Conservation (phyloP, 1,140 invertebrate species). For the Pachypeltis micranthus region DNA sequence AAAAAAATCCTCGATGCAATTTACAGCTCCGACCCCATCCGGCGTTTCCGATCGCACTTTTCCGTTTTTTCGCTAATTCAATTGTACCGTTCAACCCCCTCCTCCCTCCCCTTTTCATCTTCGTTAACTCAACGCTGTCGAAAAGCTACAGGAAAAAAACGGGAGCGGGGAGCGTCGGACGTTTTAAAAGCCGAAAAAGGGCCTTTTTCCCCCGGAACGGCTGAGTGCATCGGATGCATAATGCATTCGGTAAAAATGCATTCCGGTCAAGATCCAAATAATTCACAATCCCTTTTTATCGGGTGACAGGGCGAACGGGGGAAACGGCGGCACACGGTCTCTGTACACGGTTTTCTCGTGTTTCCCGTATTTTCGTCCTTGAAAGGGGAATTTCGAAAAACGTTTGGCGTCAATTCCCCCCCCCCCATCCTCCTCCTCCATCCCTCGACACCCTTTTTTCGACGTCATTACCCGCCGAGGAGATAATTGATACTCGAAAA, state of each 20-base stretch:
- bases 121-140: too few species aligned
- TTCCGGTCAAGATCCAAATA: background rate
- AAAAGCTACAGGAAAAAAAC: too few species aligned
- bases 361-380: background rate
- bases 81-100: too few species aligned
- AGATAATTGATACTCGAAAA: background rate
- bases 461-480: background rate
- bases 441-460: background rate
- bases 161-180: too few species aligned
- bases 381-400: background rate
- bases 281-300: background rate
- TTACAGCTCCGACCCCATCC: too few species aligned
- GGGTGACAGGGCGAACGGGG: too few species aligned
- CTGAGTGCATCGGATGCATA: background rate
- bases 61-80: too few species aligned
- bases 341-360: background rate
- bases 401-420: background rate
- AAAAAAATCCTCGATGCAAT: too few species aligned
- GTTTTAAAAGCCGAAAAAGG: background rate
- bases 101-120: too few species aligned
- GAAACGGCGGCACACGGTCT: too few species aligned
- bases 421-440: background rate
- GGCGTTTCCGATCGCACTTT: too few species aligned
- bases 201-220: background rate
- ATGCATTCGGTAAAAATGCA: background rate